Conservation (phyloP, 2,888 invertebrate genomes). For the Sacculina carcini region DNA sequence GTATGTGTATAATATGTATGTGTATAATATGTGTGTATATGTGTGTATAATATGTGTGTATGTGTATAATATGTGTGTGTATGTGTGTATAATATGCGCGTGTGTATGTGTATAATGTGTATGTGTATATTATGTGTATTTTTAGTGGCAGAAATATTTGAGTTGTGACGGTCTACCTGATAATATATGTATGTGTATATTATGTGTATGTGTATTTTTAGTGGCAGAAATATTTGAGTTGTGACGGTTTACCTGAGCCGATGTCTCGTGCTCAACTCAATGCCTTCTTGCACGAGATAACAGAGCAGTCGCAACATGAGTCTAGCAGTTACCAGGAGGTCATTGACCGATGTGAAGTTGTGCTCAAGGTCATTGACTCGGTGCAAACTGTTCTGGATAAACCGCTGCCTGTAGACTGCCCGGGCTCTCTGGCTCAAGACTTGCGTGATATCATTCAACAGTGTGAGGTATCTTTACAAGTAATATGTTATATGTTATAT, state of each 20-base stretch:
- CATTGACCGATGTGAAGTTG: neutral
- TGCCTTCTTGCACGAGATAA: conserved; percentile 11
- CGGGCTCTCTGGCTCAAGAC: neutral
- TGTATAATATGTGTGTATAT: too few species aligned
- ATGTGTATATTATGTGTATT: neutral
- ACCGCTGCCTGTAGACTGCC: neutral
- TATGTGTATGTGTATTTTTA: neutral
- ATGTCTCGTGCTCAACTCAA: conserved; percentile 11
- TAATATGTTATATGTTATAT: too few species aligned
- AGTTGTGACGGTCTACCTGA: conserved; percentile 14
- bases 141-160: conserved; percentile 14
- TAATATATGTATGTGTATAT: neutral
- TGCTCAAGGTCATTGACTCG: neutral
- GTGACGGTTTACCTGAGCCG: conserved; percentile 14
- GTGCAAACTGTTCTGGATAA: neutral
- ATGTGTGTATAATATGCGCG: too few species aligned
- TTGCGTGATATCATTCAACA: neutral
- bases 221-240: conserved; percentile 14
- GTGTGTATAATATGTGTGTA: too few species aligned
- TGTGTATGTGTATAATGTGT: too few species aligned
- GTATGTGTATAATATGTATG: too few species aligned
- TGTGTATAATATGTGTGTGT: too few species aligned
- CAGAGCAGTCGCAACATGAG: too few species aligned
- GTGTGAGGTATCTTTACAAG: too few species aligned
- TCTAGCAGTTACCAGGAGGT: neutral